Evolutionary conservation across 2,113 vertebrate species (phyloP).

Genomic region (Phoenicopterus ruber): DNA sequence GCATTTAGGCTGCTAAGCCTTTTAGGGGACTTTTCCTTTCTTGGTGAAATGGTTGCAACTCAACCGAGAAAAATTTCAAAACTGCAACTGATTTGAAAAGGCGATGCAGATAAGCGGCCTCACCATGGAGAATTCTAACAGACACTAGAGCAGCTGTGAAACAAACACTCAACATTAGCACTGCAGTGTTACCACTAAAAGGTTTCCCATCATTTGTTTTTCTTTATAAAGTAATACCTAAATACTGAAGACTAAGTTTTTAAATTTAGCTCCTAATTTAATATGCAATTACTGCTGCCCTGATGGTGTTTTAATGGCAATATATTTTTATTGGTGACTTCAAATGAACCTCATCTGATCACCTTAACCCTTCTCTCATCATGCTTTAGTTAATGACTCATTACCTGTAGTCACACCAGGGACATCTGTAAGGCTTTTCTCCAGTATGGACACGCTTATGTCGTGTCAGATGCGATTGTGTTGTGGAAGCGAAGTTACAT

Average conservation of each 20-base stretch:
- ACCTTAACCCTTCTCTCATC: slow-evolving; percentile 76
- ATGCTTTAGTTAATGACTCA: slow-evolving; percentile 42
- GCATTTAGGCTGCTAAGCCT: slow-evolving; percentile 32
- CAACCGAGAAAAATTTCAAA: slow-evolving; percentile 57
- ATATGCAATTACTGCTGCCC: slow-evolving; percentile 80
- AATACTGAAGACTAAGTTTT: slow-evolving; percentile 75
- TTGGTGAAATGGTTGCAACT: slow-evolving; percentile 57
- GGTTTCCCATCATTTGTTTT: slow-evolving; percentile 65
- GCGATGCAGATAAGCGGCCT: slow-evolving; percentile 34
- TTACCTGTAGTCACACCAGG: slow-evolving; percentile 99
- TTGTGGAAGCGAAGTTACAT: slow-evolving; percentile 96
- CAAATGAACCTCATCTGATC: slow-evolving; percentile 73
- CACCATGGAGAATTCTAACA: slow-evolving; percentile 61
- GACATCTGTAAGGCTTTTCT: slow-evolving; percentile 97
- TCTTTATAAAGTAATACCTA: slow-evolving; percentile 68
- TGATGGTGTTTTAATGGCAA: slow-evolving; percentile 82
- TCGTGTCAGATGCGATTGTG: slow-evolving; percentile 96
- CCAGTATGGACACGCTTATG: slow-evolving; percentile 98
- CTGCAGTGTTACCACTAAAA: slow-evolving; percentile 42
- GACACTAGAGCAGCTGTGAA: slow-evolving; percentile 66
- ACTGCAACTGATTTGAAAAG: slow-evolving; percentile 54
- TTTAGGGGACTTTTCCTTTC: slow-evolving; percentile 38
- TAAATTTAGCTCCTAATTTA: slow-evolving; percentile 82
- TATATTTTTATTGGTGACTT: slow-evolving; percentile 69
- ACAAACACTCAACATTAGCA: slow-evolving; percentile 58